Percentiles rank a stretch among this genome's conserved stretches.
Evolutionary conservation across 2,888 invertebrate genomes (phyloP).

Genomic region (Metopia argyrocephala): DNA sequence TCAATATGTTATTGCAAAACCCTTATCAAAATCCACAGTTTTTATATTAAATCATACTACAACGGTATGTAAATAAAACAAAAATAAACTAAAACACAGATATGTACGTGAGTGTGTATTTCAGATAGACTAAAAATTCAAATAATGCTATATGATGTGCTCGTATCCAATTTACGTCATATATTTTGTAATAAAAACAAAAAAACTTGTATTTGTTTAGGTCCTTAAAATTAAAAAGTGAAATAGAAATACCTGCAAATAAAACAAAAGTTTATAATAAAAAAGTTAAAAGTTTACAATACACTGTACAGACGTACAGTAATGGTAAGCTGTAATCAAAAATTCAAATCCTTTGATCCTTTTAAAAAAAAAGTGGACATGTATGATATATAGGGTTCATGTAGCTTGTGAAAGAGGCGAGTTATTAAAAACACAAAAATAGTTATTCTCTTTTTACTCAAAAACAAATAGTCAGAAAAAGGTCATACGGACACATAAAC

Average conservation of each 20-base stretch:
- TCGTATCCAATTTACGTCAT: no score
- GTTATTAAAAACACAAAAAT: slow-evolving; percentile 24
- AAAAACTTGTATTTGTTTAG: slow-evolving; percentile 44
- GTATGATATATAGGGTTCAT: no score
- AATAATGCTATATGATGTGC: neutral
- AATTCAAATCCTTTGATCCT: slow-evolving; percentile 41
- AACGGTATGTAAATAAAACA: neutral
- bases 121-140: neutral
- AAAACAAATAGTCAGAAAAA: no score
- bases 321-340: slow-evolving; percentile 9
- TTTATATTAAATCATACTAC: neutral
- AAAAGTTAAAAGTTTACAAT: neutral
- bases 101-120: no score
- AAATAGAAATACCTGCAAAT: no score
- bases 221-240: slow-evolving; percentile 11
- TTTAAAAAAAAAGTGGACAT: neutral
- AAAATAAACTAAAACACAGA: no score
- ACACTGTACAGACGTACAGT: slow-evolving; percentile 14
- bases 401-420: no score
- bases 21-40: slow-evolving; percentile 8
- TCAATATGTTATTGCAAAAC: neutral
- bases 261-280: neutral
- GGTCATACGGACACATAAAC: no score
- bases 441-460: slow-evolving; percentile 12
- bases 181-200: slow-evolving; percentile 1